Evolutionary conservation across 1,140 invertebrate genomes (phyloP).

Genomic region (Acromyrmex heyeri): DNA sequence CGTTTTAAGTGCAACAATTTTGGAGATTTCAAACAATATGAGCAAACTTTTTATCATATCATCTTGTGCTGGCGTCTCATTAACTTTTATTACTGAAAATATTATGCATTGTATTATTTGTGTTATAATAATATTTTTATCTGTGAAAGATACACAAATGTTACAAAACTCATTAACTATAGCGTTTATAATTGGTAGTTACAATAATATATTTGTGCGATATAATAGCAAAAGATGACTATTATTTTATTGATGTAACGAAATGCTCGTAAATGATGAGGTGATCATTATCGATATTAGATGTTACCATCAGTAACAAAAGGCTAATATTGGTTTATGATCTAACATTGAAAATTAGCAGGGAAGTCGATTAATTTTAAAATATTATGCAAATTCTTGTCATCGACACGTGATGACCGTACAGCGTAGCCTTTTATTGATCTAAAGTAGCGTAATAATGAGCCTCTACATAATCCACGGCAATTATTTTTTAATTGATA

Average conservation of each 20-base stretch:
- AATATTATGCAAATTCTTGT: slow-evolving; percentile 55
- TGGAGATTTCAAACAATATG: too few species aligned
- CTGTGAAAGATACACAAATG: not conserved
- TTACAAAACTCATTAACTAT: not conserved
- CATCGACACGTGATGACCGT: slow-evolving; percentile 10
- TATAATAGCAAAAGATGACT: slow-evolving; percentile 1
- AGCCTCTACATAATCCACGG: slow-evolving; percentile 41
- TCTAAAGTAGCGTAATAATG: slow-evolving; percentile 55
- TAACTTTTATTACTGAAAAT: not conserved
- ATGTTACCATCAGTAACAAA: slow-evolving; percentile 26
- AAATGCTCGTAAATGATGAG: slow-evolving; percentile 47
- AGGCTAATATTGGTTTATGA: slow-evolving; percentile 33
- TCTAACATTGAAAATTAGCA: slow-evolving; percentile 36
- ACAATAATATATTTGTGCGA: not conserved
- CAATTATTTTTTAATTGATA: slow-evolving; percentile 63
- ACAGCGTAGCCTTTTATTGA: slow-evolving; percentile 27
- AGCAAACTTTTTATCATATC: not conserved
- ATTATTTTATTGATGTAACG: slow-evolving; percentile 18
- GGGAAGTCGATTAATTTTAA: slow-evolving; percentile 61
- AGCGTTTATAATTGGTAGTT: not conserved
- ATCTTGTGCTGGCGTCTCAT: not conserved
- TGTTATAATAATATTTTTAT: not conserved
- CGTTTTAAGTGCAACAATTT: too few species aligned
- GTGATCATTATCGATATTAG: slow-evolving; percentile 31
- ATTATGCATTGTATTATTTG: not conserved